Evolutionary conservation across 2,888 invertebrate species (phyloP), one percentile per base, ranked within the genome.

Genomic region (Diabrotica balteata): DNA sequence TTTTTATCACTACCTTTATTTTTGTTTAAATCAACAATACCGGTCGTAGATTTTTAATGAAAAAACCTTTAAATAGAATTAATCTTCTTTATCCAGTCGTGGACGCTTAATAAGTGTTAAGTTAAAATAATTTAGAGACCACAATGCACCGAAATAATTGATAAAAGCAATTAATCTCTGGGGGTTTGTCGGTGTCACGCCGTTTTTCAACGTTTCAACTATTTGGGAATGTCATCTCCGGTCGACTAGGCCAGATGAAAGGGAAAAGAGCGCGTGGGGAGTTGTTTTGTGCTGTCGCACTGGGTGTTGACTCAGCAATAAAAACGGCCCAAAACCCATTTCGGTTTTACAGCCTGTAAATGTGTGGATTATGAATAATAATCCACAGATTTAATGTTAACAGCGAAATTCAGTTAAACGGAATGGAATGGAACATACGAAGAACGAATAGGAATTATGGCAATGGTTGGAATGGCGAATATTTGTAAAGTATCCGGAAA

Each of bases 111-210:
- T 32, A 32, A 32, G 32, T 32, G 32, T 32, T 32, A 32, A 5
- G 32, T 32, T 32, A 32, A 32, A 32, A 32, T 32, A 32, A 32
- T 32, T 32, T 32, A 32, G 32, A 32, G 32, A 32, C 32, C 7
- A 11, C 1, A 17, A 17, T 11, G 22, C 52, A 17, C 32, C 10
- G 10, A 54, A 42, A 43, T 54, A 42, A 54, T 11, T 43, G 54
- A 54, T 54, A 32, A n/a, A 54, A 54, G 54, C 44, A 54, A 54
- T 54, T 54, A 54, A 54, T 44, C 43, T 54, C 54, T 32, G n/a
- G 54, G 43, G 54, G 54, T 43, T 54, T 54, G 43, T 44, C 43
- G 9, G 54, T 54, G 32, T 22, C 54, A n/a, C 42, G 54, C 42
- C n/a, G n/a, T 54, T 54, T 54, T 43, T n/a, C 9, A 47, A 54